Evolutionary conservation across 2,888 invertebrate genomes (phyloP).

Genomic region (Drosophila prolongata): DNA sequence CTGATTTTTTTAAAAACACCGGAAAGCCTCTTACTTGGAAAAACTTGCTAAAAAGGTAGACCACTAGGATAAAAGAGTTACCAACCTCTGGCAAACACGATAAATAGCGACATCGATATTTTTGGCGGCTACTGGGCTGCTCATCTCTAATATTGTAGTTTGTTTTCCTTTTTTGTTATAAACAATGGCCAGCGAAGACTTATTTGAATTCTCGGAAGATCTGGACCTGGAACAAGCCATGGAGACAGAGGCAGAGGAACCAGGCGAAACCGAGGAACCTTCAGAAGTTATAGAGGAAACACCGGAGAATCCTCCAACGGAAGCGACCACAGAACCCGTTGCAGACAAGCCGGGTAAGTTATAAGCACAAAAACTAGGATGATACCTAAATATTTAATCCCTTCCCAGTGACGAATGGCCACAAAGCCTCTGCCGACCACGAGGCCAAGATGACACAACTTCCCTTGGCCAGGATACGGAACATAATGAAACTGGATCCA

Average conservation of each 20-base stretch:
- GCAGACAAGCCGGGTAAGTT: conserved; percentile 1
- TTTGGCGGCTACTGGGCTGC: conserved; percentile 40
- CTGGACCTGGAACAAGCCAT: conserved; percentile 47
- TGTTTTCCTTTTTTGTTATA: conserved; percentile 1
- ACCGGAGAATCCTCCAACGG: not conserved
- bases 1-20: no score
- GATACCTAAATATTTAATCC: not conserved
- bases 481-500: conserved; percentile 95
- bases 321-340: conserved; percentile 5
- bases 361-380: no score
- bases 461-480: conserved; percentile 91
- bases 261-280: conserved; percentile 19
- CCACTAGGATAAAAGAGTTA: not conserved
- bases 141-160: conserved; percentile 1
- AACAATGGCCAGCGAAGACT: conserved; percentile 80
- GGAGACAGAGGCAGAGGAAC: conserved; percentile 23
- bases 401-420: conserved; percentile 25
- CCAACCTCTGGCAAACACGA: not conserved
- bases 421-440: conserved; percentile 40
- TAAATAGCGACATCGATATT: conserved; percentile 37
- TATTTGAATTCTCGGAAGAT: conserved; percentile 78
- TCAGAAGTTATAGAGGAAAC: conserved; percentile 5
- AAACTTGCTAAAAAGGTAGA: not conserved
- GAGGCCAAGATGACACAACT: conserved; percentile 75
- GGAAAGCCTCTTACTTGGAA: no score